phyloP scores from a whole-genome alignment of 1,140 invertebrate species.

The Caenorhabditis elegans region WBcel235 BX284602.5:5376501-5377000 shows the following conservation, averaged over 20 bases:
- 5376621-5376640: conserved; percentile 9
- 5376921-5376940: conserved; percentile 79
- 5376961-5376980: conserved; percentile 70
- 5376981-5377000: neutral
- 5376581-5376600: neutral
- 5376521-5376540: conserved; percentile 82
- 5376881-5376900: neutral
- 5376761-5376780: conserved; percentile 90
- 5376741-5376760: conserved; percentile 92
- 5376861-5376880: neutral
- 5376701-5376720: conserved; percentile 95
- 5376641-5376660: conserved; percentile 77
- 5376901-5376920: conserved; percentile 68
- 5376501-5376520: conserved; percentile 82
- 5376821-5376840: conserved; percentile 70
- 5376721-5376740: conserved; percentile 97
- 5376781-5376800: conserved; percentile 78
- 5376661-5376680: conserved; percentile 74
- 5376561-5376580: neutral
- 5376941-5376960: conserved; percentile 75
- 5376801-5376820: conserved; percentile 86
- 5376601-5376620: neutral
- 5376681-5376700: conserved; percentile 84
- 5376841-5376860: conserved; percentile 68
- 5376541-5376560: conserved; percentile 70